Base-by-base conservation (phyloP, 2,888 invertebrate genomes). In the Stenurella melanura region DNA sequence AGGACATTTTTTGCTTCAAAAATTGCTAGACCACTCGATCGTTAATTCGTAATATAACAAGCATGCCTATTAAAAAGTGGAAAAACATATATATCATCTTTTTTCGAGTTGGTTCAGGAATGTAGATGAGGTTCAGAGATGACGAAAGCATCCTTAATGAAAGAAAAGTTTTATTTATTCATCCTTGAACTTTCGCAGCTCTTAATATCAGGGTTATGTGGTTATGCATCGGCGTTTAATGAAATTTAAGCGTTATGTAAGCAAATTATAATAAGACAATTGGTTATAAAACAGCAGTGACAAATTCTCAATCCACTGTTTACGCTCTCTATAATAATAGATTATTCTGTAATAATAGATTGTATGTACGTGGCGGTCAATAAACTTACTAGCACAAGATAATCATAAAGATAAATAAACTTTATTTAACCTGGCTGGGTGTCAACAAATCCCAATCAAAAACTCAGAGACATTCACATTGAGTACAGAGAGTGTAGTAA, bases 131-230 rank as follows among this genome's bases (percentile, higher is more conserved):
- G 50, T 50, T 50, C 12, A 15, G 6, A 50, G 15, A 50, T n/a
- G n/a, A 50, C 50, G n/a, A 50, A 50, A 50, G n/a, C 50, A 50
- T 50, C 50, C 50, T 50, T 50, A 50, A 50, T 15, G 50, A 50
- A 50, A n/a, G 50, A 50, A 50, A 15, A 50, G 50, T 50, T 50
- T 50, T 15, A 50, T 6, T n/a, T 15, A 50, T 50, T 50, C n/a
- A n/a, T 50, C 50, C 50, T 50, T 50, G 50, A 50, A 50, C 50
- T 50, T 50, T 50, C 15, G 0, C 7, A 50, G 50, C 50, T 50
- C 12, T 0, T 50, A 50, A 50, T 50, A 50, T 50, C 50, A 50
- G 50, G 50, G 50, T 50, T 50, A 50, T n/a, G 50, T 50, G 50
- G n/a, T 50, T 50, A n/a, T 50, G 50, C 50, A 50, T 50, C 50